Conservation (phyloP, 1,140 invertebrate genomes). For the Coptotermes formosanus region DNA sequence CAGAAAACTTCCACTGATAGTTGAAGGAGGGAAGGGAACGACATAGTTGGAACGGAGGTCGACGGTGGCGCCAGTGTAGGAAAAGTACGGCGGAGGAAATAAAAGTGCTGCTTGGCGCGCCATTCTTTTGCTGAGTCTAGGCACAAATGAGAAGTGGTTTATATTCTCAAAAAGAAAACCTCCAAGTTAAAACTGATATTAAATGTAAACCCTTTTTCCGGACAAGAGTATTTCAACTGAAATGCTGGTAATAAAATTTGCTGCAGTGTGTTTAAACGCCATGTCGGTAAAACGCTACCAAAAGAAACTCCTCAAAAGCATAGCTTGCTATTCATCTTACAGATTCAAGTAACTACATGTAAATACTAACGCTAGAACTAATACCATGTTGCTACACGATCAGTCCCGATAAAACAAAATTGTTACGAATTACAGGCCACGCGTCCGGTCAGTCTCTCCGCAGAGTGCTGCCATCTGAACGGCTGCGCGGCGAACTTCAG, state of each 20-base stretch:
- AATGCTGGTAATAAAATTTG: too few relatives aligned
- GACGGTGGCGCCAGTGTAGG: slow-evolving; percentile 31
- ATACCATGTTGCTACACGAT: background rate
- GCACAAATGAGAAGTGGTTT: background rate
- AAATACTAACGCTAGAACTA: background rate
- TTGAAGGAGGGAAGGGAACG: slow-evolving; percentile 26
- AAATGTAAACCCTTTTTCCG: background rate
- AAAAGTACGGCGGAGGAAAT: slow-evolving; percentile 26
- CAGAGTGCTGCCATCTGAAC: background rate
- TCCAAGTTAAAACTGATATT: background rate
- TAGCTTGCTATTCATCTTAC: background rate
- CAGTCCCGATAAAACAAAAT: background rate
- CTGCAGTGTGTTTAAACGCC: too few relatives aligned
- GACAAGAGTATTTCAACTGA: background rate
- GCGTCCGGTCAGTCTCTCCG: background rate
- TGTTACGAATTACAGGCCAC: background rate
- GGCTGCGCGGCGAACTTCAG: slow-evolving; percentile 1
- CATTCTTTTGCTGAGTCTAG: background rate
- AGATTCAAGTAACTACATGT: background rate
- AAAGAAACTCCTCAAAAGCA: background rate
- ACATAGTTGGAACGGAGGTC: slow-evolving; percentile 29
- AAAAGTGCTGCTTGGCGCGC: slow-evolving; percentile 24
- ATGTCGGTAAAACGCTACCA: background rate
- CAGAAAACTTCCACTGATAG: slow-evolving; percentile 30
- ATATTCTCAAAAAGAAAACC: background rate